Percentiles rank a stretch among this genome's conserved stretches.
Evolutionary conservation across 2,888 invertebrate species (phyloP).

Genomic region (Galeopsomyia nigrocyanea): DNA sequence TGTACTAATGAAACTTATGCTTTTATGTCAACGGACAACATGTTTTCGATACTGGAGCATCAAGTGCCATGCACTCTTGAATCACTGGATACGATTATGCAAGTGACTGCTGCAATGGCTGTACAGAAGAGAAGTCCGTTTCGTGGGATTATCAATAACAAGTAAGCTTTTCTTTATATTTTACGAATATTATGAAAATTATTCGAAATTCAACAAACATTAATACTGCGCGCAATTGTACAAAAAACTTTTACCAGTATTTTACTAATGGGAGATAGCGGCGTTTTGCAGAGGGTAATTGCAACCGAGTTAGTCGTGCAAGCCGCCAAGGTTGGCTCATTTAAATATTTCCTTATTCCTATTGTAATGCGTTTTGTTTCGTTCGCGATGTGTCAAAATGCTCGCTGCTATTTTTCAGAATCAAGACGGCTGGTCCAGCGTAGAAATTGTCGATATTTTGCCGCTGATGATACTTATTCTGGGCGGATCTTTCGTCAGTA

Average conservation of each 20-base stretch:
- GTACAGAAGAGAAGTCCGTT: conserved; percentile 59
- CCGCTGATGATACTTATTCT: conserved; percentile 58
- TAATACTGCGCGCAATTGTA: neutral
- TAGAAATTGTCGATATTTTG: conserved; percentile 59
- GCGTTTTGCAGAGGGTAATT: conserved; percentile 62
- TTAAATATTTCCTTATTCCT: no score
- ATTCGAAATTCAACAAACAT: neutral
- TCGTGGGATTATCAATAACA: conserved; percentile 62
- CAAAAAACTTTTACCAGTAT: conserved; percentile 55
- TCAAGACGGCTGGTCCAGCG: conserved; percentile 54
- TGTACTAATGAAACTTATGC: conserved; percentile 62
- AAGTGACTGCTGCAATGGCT: conserved; percentile 63
- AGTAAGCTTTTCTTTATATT: conserved; percentile 54
- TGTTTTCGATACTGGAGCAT: conserved; percentile 57
- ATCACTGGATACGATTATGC: conserved; percentile 62
- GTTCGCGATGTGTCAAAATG: neutral
- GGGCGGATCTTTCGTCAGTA: conserved; percentile 51
- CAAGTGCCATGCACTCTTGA: conserved; percentile 60
- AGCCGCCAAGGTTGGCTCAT: conserved; percentile 42
- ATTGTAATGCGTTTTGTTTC: no score
- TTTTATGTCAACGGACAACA: conserved; percentile 63
- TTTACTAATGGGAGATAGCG: conserved; percentile 62
- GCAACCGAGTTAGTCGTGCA: conserved; percentile 55
- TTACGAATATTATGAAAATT: neutral
- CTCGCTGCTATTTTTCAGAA: conserved; percentile 21